Base-by-base conservation (phyloP, 1,140 invertebrate species). In the Euwallacea fornicatus region DNA sequence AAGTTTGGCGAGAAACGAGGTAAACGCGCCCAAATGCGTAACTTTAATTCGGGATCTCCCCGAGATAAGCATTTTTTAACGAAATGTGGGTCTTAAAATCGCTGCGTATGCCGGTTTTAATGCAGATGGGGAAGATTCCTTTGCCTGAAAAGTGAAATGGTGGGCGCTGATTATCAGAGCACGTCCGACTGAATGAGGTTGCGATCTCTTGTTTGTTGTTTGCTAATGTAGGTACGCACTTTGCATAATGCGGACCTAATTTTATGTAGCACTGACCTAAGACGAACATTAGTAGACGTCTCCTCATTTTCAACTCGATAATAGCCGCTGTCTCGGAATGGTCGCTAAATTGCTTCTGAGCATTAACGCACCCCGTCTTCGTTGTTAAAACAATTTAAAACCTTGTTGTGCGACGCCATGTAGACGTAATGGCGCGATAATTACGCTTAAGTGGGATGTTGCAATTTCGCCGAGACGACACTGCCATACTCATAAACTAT, bases 361-460 rank as follows among this genome's bases (percentile, higher is more conserved):
- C 42, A 41, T 41, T 16, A 42, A 6, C 42, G 21, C 59, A 61
- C 59, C 11, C 59, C 42, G 15, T 42, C 7, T 56, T 9, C 7
- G 42, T 41, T 43, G n/a, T 8, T 50, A 6, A 15, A 65, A 33
- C 50, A 66, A 56, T 55, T 66, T 56, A 66, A 56, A 53, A 33
- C 42, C 10, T 42, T 43, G 64, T 58, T 41, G 63, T 50, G n/a
- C 15, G 47, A 65, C 47, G 63, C 63, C 41, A 33, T 50, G 53
- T 54, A 65, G 54, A 15, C 41, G 21, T 66, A 66, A 66, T 66
- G 53, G 54, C 64, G 21, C 21, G 64, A 56, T 66, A 66, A 66
- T 66, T 66, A 66, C 53, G 64, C 44, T 55, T 58, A 66, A 66
- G 64, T 66, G 64, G 64, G 64, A 66, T 66, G 64, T 66, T 66